Base-by-base conservation (phyloP, 1,140 invertebrate species). In the Diabrotica undecimpunctata region DNA sequence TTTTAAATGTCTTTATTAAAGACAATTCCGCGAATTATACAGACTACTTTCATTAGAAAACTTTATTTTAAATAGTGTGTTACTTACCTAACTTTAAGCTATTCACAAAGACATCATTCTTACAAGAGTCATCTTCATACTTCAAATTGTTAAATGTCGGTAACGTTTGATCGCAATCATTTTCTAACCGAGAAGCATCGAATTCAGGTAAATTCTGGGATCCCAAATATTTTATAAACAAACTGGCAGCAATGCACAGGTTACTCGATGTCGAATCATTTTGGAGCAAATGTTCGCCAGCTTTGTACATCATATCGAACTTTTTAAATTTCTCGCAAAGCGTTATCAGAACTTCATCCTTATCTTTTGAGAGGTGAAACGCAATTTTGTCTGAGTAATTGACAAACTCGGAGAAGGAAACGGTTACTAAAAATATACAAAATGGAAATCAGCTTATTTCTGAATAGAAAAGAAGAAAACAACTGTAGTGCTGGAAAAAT, bases 81-180 rank as follows among this genome's bases (percentile, higher is more conserved):
- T 46, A 46, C 41, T 46, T 46, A 46, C 41, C 41, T 37, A 75
- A 64, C 52, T 56, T 51, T 35, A 73, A 61, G 11, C 65, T 64
- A n/a, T 52, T 36, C 38, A 62, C 10, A 9, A 62, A 62, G 12
- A 39, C 35, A 54, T 54, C 53, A 53, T 50, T 62, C 7, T 54
- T 14, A 13, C n/a, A 46, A 46, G 41, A 46, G 6, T 46, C 41
- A 46, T 46, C 41, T 46, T 46, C 41, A n/a, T 46, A 46, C n/a
- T 46, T 46, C n/a, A 46, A 6, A 46, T 46, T 46, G 6, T 5
- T 6, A n/a, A 46, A 46, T n/a, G 41, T 46, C n/a, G 41, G 8
- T 6, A 46, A 46, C 3, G 41, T 46, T 46, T 46, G 41, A 46
- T 46, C n/a, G 5, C 41, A 46, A 10, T 8, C n/a, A 6, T 46